These are phyloP conservation scores for Asobara japonica DNA, from an alignment of 1,140 invertebrate genomes.

Conservation along the genomic window DNA sequence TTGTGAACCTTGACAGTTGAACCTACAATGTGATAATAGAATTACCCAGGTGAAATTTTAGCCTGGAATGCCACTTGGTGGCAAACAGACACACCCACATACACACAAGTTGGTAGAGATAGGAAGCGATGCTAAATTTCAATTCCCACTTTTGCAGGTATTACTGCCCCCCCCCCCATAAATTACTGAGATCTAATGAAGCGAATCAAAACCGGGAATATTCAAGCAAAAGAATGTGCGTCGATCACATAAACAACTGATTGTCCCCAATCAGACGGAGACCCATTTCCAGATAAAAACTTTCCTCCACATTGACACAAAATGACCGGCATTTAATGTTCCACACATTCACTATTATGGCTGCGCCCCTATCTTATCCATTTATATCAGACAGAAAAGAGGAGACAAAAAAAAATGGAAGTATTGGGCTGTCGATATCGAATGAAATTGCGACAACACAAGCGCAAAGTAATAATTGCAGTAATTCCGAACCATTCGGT, in stretches of 20 bases:
- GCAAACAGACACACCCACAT: too few relatives aligned
- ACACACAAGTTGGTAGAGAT: too few relatives aligned
- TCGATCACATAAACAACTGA: slow-evolving; percentile 18
- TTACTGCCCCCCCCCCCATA: too few relatives aligned
- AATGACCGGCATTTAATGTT: slow-evolving; percentile 14
- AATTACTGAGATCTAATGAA: too few relatives aligned
- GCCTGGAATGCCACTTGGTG: too few relatives aligned
- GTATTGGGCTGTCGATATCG: slow-evolving; percentile 21
- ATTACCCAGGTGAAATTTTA: too few relatives aligned
- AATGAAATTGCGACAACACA: slow-evolving; percentile 42
- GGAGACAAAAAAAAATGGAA: not conserved
- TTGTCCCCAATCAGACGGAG: slow-evolving; percentile 3
- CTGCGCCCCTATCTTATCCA: slow-evolving; percentile 14
- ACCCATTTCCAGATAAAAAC: slow-evolving; percentile 1
- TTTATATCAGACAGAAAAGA: slow-evolving; percentile 18
- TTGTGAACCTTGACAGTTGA: too few relatives aligned
- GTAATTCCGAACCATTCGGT: slow-evolving; percentile 59
- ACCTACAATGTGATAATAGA: too few relatives aligned
- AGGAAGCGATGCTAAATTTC: too few relatives aligned
- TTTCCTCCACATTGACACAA: not conserved
- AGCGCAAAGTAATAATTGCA: slow-evolving; percentile 60
- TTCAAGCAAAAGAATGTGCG: not conserved
- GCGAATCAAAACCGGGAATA: not conserved
- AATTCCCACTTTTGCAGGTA: too few relatives aligned
- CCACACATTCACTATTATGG: slow-evolving; percentile 10